phyloP scores from a whole-genome alignment of 1,140 invertebrate genomes.

The Bombus waltoni region DNA sequence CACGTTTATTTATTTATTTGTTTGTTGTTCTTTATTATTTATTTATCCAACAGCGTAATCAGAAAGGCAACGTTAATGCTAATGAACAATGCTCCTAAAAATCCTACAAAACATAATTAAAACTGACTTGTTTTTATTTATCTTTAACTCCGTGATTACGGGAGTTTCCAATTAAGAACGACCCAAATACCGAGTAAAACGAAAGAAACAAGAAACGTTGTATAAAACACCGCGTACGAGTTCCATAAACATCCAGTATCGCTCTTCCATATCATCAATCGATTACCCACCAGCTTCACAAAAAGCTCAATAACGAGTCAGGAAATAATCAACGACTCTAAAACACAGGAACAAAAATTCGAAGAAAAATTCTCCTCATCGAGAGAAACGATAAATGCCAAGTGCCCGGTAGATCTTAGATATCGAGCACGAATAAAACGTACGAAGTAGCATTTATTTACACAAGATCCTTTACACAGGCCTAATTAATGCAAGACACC shows the following conservation, averaged over 20 bases:
- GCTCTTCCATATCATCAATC: not conserved
- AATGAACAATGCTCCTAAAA: too few relatives aligned
- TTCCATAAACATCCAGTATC: not conserved
- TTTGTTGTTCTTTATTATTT: too few relatives aligned
- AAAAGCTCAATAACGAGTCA: not conserved
- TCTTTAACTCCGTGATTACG: not conserved
- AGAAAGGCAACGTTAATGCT: too few relatives aligned
- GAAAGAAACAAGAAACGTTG: too few relatives aligned
- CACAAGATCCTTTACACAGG: not conserved
- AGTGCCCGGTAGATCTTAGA: not conserved
- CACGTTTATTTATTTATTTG: too few relatives aligned
- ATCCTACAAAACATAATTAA: too few relatives aligned
- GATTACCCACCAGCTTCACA: not conserved
- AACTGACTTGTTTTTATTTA: too few relatives aligned
- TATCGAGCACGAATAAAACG: not conserved
- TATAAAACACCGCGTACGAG: too few relatives aligned
- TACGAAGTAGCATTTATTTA: not conserved
- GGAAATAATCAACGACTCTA: not conserved
- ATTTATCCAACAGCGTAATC: too few relatives aligned
- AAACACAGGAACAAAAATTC: not conserved
- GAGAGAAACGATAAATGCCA: not conserved
- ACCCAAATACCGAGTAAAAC: not conserved
- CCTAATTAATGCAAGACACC: conserved; percentile 7
- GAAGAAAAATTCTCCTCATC: not conserved
- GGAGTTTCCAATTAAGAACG: not conserved